Evolutionary conservation across 2,888 invertebrate species (phyloP).

Genomic region (Bellardia pandia): DNA sequence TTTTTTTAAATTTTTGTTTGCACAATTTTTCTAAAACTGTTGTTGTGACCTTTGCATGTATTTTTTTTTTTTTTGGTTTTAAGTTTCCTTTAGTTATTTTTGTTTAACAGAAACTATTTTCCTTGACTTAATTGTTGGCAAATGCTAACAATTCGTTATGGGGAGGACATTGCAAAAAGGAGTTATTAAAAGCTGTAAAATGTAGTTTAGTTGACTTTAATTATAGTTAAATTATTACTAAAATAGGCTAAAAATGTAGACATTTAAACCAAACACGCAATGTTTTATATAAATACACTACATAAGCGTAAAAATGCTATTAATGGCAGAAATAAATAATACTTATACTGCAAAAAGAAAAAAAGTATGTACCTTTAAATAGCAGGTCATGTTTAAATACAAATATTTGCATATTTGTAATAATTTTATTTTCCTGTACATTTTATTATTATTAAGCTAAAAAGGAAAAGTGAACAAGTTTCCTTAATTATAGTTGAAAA

Average conservation of each 20-base stretch:
- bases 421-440: slow-evolving; percentile 8
- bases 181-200: slow-evolving; percentile 67
- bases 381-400: background rate
- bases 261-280: slow-evolving; percentile 64
- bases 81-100: slow-evolving; percentile 17
- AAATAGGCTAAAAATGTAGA: slow-evolving; percentile 61
- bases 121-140: slow-evolving; percentile 33
- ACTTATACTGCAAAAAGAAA: background rate
- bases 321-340: slow-evolving; percentile 39
- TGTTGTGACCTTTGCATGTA: slow-evolving; percentile 54
- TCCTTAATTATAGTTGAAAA: too few relatives aligned
- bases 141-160: background rate
- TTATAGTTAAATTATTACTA: slow-evolving; percentile 58
- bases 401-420: slow-evolving; percentile 57
- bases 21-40: background rate
- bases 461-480: background rate
- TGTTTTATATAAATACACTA: slow-evolving; percentile 19
- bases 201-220: slow-evolving; percentile 54
- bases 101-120: slow-evolving; percentile 25
- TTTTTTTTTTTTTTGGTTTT: background rate
- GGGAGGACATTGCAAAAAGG: slow-evolving; percentile 22
- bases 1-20: background rate
- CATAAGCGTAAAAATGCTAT: slow-evolving; percentile 51
- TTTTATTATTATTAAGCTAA: background rate
- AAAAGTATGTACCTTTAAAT: background rate